Conservation (phyloP, 2,888 invertebrate species). For the Tinea semifulvella region DNA sequence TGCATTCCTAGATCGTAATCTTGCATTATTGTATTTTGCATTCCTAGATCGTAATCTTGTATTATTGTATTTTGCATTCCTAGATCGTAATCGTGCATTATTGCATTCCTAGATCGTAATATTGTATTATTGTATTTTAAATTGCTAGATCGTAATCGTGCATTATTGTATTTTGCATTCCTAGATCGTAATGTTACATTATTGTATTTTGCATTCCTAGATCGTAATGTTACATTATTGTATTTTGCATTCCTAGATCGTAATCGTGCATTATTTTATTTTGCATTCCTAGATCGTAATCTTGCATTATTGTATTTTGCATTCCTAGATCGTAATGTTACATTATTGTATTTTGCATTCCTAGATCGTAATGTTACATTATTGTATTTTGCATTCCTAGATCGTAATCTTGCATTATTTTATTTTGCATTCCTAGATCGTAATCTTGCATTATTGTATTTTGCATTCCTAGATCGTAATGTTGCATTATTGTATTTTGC, state of each 20-base stretch:
- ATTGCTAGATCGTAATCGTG: conserved; percentile 21
- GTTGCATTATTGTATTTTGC: background rate
- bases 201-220: background rate
- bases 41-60: background rate
- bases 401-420: background rate
- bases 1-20: background rate
- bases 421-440: background rate
- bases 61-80: background rate
- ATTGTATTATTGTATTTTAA: background rate
- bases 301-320: background rate
- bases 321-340: background rate
- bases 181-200: background rate
- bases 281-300: background rate
- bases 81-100: background rate
- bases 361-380: background rate
- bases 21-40: background rate
- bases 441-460: background rate
- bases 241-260: background rate
- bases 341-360: background rate
- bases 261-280: background rate
- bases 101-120: background rate
- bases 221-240: background rate
- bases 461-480: background rate
- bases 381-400: background rate
- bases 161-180: background rate